phyloP scores from a whole-genome alignment of 2,113 vertebrate species.

The Pao palembangensis region DNA sequence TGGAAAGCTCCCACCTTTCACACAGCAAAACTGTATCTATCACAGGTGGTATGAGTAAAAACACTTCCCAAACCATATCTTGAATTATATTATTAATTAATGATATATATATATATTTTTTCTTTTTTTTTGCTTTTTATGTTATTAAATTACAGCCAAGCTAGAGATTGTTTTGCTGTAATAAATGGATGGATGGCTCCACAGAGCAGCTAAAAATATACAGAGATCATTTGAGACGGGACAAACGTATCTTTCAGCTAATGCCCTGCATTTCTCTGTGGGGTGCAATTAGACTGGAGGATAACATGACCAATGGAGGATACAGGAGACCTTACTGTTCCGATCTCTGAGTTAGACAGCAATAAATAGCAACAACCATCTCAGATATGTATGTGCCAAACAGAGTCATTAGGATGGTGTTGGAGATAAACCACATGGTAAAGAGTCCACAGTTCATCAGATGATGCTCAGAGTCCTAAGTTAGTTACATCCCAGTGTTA shows the following conservation, averaged over 20 bases:
- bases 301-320: neutral
- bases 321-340: neutral
- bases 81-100: too few relatives aligned
- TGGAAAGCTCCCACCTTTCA: neutral
- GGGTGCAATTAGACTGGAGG: neutral
- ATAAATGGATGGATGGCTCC: too few relatives aligned
- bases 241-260: neutral
- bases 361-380: constrained; percentile 1
- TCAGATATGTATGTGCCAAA: neutral
- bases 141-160: too few relatives aligned
- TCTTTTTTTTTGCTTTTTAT: too few relatives aligned
- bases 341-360: neutral
- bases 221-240: neutral
- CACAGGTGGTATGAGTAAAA: neutral
- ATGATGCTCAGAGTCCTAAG: constrained; percentile 52
- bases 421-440: neutral
- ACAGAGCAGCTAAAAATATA: too few relatives aligned
- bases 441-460: neutral
- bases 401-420: neutral
- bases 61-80: neutral
- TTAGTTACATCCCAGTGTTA: constrained; percentile 3
- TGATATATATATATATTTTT: too few relatives aligned
- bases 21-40: neutral
- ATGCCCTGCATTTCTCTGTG: constrained; percentile 1
- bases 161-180: too few relatives aligned